Evolutionary conservation across 1,140 invertebrate genomes (phyloP).

Genomic region (Bombus vancouverensis): DNA sequence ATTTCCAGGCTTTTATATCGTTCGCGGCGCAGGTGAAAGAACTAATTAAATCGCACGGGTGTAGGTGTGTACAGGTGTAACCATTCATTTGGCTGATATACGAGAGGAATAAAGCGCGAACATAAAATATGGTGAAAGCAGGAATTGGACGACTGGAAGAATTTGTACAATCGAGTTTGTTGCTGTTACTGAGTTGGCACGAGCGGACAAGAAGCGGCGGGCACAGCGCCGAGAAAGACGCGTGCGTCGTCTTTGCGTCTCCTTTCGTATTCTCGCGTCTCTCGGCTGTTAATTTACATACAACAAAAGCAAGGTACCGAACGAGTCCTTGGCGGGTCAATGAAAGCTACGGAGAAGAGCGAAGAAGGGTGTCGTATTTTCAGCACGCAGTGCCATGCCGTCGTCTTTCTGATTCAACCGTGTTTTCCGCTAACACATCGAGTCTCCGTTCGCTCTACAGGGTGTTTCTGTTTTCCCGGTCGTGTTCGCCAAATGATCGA

Average conservation of each 20-base stretch:
- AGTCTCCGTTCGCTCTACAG: constrained; percentile 11
- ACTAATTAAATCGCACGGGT: constrained; percentile 3
- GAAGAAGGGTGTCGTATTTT: constrained; percentile 31
- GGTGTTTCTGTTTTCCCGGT: not conserved
- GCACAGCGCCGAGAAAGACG: not conserved
- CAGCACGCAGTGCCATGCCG: not conserved
- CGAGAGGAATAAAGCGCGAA: not conserved
- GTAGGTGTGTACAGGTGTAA: constrained; percentile 28
- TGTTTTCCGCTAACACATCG: constrained; percentile 36
- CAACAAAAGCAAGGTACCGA: constrained; percentile 35
- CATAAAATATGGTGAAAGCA: not conserved
- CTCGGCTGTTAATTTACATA: constrained; percentile 38
- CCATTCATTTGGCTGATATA: constrained; percentile 15
- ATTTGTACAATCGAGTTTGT: not conserved
- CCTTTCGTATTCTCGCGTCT: constrained; percentile 35
- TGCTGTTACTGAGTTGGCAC: not conserved
- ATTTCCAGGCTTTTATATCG: constrained; percentile 13
- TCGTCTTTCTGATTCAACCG: constrained; percentile 29
- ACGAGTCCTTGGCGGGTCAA: constrained; percentile 47
- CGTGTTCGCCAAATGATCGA: not conserved
- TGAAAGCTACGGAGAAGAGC: constrained; percentile 24
- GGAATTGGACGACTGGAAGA: not conserved
- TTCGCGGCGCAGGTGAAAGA: constrained; percentile 17
- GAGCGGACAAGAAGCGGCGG: not conserved
- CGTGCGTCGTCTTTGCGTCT: constrained; percentile 9